Evolutionary conservation across 2,797 vertebrate species (phyloP).

Genomic region (Cryptoprocta ferox): DNA sequence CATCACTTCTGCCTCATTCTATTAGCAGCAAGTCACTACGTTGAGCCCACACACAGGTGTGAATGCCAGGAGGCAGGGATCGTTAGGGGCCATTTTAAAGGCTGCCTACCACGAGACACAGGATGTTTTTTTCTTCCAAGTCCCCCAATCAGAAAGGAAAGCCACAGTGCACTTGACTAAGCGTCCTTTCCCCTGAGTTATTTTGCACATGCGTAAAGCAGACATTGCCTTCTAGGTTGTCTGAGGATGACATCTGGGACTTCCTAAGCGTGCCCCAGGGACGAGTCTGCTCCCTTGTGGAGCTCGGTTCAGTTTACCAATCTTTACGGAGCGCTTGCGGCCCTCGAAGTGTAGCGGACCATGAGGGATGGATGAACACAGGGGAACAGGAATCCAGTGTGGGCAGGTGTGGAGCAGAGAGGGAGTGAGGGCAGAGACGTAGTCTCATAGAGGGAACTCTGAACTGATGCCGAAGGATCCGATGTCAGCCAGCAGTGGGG

Average conservation of each 20-base stretch:
- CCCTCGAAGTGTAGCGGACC: background rate
- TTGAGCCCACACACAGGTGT: background rate
- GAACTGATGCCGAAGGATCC: background rate
- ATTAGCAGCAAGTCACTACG: background rate
- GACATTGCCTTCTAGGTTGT: background rate
- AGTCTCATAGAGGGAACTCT: background rate
- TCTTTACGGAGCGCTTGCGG: background rate
- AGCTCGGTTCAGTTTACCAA: background rate
- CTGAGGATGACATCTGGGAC: background rate
- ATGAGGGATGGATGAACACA: background rate
- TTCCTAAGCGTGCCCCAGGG: background rate
- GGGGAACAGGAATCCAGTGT: background rate
- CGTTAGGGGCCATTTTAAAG: background rate
- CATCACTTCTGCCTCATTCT: background rate
- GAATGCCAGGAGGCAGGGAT: background rate
- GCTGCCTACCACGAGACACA: background rate
- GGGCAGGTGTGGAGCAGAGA: background rate
- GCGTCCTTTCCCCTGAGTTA: background rate
- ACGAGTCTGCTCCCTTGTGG: background rate
- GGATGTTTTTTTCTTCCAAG: background rate
- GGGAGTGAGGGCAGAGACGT: background rate
- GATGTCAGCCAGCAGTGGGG: background rate
- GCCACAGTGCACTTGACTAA: rapidly evolving
- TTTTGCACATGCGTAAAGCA: background rate
- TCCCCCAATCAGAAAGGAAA: background rate